Evolutionary conservation across 2,888 invertebrate species (phyloP).

Genomic region (Elmis aenea): DNA sequence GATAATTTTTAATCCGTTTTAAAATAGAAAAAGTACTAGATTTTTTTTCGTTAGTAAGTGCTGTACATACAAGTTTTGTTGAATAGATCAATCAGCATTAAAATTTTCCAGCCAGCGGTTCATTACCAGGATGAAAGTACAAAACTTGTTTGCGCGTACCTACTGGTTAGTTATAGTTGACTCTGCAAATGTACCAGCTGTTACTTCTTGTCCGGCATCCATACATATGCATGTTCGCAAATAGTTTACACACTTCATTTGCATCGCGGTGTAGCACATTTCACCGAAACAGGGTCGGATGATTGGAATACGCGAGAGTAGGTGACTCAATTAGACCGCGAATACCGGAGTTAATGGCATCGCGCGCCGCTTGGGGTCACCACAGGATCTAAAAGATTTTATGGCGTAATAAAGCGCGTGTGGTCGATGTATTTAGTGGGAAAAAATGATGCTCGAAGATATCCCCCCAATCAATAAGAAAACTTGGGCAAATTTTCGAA

Average conservation of each 20-base stretch:
- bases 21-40: no score
- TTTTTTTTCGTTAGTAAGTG: no score
- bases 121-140: no score
- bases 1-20: no score
- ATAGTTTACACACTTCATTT: constrained; percentile 22
- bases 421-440: constrained; percentile 19
- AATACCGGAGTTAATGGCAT: no score
- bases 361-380: constrained; percentile 8
- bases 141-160: not conserved
- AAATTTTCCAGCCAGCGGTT: no score
- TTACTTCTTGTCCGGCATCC: not conserved
- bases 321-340: constrained; percentile 12
- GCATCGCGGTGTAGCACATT: constrained; percentile 17
- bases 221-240: constrained; percentile 23
- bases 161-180: constrained; percentile 12
- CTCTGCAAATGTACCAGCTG: not conserved
- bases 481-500: no score
- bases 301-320: constrained; percentile 4
- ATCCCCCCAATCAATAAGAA: no score
- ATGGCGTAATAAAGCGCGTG: constrained; percentile 14
- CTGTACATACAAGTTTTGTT: no score
- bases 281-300: constrained; percentile 5
- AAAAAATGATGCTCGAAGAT: not conserved
- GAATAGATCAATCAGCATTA: no score
- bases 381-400: constrained; percentile 11